Base-by-base conservation (phyloP, 2,113 vertebrate genomes). In the Plotosus lineatus region DNA sequence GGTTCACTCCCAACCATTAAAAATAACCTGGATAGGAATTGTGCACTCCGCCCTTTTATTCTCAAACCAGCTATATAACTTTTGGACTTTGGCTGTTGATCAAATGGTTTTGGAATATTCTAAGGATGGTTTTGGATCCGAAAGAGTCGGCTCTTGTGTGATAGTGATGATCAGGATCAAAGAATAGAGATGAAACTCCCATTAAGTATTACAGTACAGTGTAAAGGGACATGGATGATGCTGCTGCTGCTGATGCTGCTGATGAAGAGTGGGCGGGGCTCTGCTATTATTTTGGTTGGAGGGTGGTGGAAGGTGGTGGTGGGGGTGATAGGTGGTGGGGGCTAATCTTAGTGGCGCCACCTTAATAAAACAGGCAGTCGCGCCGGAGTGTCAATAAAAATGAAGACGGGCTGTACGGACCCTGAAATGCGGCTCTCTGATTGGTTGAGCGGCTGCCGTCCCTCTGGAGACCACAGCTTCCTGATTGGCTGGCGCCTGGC, bases 361-460 rank as follows among this genome's bases (percentile, higher is more conserved):
- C 83, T 88, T 80, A 86, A 86, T 85, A 86, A 83, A 86, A 86
- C 87, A 78, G 44, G 19, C 42, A 88, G 89, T 90, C 90, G 87
- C 85, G 76, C 86, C 86, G 90, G 87, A 85, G 88, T 91, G 90
- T 93, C 89, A 91, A 89, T 93, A 90, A 85, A 58, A 81, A 86
- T 90, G 88, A 84, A 68, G 84, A 87, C 83, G 82, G 86, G 50
- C 6, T 48, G 78, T 82, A 88, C 85, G 86, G 81, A 83, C 81
- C 65, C 74, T 79, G 85, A 86, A 91, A 85, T 89, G n/a, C 36
- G 55, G 56, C 71, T 0, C 8, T 8, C 1, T 75, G 26, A 91
- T 92, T 92, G 91, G 92, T 60, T 21, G 23, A 79, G 10, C 28
- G 31, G 75, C 77, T 36, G 56, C 8, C 14, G 66, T 72, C 81